Base-by-base conservation (phyloP, 2,888 invertebrate genomes). In the Meteorus cinctellus region DNA sequence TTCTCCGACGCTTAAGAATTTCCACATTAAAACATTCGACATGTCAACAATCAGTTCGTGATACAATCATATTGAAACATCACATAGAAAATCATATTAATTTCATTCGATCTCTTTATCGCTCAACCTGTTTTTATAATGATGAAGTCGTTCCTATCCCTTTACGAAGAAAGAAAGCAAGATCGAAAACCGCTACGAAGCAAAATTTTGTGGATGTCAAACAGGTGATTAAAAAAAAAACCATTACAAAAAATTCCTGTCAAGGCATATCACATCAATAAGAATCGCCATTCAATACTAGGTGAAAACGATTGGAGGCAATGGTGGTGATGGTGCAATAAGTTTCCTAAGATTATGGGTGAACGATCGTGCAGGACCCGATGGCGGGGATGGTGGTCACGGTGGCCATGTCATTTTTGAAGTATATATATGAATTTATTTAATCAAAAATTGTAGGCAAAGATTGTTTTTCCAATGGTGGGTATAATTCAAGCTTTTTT, bases 361-460 rank as follows among this genome's bases (percentile, higher is more conserved):
- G 72, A 97, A 97, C 84, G 98, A 97, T 79, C 92, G 92, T 75
- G 99, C 97, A 0, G 98, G 98, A 0, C 98, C 98, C 0, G 96
- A 97, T 89, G 98, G 98, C 0, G 99, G 98, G 0, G 97, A 99
- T 89, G 99, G 99, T 0, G 99, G 99, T 0, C 93, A 96, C 86
- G 98, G 98, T 0, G 98, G 97, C 0, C 98, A 99, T 90, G 95
- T 99, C 1, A 92, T 98, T 74, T 95, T 98, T 80, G 91, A 93
- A 90, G 93, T 93, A 84, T 77, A 75, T 19, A 45, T 16, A 36
- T 51, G 24, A 72, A 74, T 60, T n/a, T 74, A 59, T 55, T 68
- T 60, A 60, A 12, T 51, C 24, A 19, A 63, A 6, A 24, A 73
- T 24, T n/a, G n/a, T 72, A 34, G 3, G 2, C 51, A 65, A 74